phyloP scores from a whole-genome alignment of 2,113 vertebrate genomes.

The Anolis carolinensis region DNA sequence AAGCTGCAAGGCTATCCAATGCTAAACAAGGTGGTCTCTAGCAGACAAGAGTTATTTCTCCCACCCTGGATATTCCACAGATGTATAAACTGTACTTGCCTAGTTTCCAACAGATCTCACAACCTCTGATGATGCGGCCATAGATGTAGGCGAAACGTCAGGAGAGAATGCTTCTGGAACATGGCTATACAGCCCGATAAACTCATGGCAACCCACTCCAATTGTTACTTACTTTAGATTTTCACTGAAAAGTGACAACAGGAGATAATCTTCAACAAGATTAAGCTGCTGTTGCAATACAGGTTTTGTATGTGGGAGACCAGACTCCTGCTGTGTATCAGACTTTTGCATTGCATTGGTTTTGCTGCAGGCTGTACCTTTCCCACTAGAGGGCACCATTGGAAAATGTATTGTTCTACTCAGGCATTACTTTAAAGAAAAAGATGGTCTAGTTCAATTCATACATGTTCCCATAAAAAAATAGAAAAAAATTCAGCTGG shows the following conservation, averaged over 20 bases:
- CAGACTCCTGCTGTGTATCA: background rate
- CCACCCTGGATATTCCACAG: too few species aligned
- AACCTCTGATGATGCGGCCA: too few species aligned
- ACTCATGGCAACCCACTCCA: too few species aligned
- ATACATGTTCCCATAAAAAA: background rate
- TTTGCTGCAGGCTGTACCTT: background rate
- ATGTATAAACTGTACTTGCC: too few species aligned
- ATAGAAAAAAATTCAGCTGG: background rate
- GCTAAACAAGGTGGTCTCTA: too few species aligned
- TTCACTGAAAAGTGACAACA: background rate
- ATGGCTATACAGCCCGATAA: too few species aligned
- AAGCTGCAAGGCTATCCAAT: too few species aligned
- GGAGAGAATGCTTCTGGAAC: too few species aligned
- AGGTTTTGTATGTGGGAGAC: background rate
- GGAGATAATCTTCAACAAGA: background rate
- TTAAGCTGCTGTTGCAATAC: background rate
- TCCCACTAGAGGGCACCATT: constrained; percentile 54
- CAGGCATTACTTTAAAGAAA: background rate
- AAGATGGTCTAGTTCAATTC: background rate
- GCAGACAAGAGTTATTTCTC: too few species aligned
- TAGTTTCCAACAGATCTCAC: too few species aligned
- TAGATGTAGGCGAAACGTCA: too few species aligned
- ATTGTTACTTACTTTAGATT: background rate
- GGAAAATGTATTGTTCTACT: constrained; percentile 39
- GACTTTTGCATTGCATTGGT: background rate